phyloP scores from a whole-genome alignment of 2,113 vertebrate species.

The Setophaga petechia region DNA sequence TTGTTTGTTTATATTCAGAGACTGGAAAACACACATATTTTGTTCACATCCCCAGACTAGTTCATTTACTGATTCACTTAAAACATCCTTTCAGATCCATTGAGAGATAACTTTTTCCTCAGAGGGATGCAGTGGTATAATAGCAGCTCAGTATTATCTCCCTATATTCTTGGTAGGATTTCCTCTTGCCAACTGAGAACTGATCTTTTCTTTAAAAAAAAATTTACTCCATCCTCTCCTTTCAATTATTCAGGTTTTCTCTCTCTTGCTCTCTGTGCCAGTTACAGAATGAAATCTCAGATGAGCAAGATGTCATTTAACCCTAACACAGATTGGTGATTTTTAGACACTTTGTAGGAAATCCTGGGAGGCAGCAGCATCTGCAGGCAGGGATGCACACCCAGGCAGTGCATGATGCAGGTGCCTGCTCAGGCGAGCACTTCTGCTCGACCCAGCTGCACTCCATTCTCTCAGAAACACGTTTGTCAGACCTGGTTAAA shows the following conservation, averaged over 20 bases:
- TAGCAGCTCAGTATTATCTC: slow-evolving; percentile 22
- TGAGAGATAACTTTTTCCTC: slow-evolving; percentile 40
- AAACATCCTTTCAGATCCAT: slow-evolving; percentile 9
- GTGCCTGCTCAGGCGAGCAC: background rate
- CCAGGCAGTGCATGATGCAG: background rate
- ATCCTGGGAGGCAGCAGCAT: background rate
- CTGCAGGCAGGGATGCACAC: background rate
- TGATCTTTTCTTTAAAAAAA: background rate
- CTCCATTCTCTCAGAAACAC: background rate
- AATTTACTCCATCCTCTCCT: background rate
- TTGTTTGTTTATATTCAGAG: slow-evolving; percentile 62
- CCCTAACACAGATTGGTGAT: background rate
- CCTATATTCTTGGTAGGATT: background rate
- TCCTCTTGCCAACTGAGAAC: background rate
- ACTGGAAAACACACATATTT: slow-evolving; percentile 51
- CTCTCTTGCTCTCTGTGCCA: background rate
- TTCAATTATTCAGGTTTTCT: slow-evolving; percentile 16
- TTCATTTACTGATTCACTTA: slow-evolving; percentile 31
- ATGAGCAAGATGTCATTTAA: background rate
- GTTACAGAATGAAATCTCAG: background rate
- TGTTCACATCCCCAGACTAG: slow-evolving; percentile 8
- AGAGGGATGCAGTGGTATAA: background rate
- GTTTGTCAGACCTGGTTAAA: slow-evolving; percentile 34
- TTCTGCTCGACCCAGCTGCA: background rate
- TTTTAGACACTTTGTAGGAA: background rate